A percentile compares a stretch with the other conserved stretches of the same genome.
phyloP scores from a whole-genome alignment of 1,140 invertebrate species.

The Laupala kohalensis region DNA sequence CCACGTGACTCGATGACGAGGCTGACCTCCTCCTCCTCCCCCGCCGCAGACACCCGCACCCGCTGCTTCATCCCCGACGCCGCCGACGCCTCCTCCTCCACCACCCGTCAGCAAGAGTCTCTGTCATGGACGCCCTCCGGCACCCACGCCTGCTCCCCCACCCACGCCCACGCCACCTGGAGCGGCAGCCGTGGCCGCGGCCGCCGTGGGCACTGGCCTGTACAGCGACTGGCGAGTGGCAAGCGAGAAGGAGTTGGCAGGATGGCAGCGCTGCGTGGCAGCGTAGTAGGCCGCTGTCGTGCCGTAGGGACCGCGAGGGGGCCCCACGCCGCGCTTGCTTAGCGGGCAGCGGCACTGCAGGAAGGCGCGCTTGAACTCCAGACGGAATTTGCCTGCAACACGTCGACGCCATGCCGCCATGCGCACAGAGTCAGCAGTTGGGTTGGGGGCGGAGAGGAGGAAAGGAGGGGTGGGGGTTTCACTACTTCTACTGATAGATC shows the following conservation, averaged over 20 bases:
- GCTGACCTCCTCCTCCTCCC: no score
- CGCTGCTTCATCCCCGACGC: no score
- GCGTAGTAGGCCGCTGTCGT: neutral
- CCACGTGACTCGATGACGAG: neutral
- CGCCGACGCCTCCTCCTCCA: neutral
- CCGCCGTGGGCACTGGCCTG: neutral
- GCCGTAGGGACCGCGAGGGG: no score
- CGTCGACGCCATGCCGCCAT: neutral
- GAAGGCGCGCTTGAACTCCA: slow-evolving; percentile 12
- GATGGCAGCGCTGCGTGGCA: neutral
- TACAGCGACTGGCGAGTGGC: neutral
- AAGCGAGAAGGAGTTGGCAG: neutral
- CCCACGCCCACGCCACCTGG: no score
- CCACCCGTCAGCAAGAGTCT: neutral
- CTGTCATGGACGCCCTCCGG: neutral
- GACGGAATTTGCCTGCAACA: slow-evolving; percentile 10
- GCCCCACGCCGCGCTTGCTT: neutral
- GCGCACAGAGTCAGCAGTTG: neutral
- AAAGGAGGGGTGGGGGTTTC: no score
- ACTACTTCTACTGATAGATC: no score
- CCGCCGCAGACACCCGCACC: no score
- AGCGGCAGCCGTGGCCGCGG: no score
- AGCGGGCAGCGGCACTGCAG: slow-evolving; percentile 7
- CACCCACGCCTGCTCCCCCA: no score
- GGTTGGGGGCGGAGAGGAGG: neutral